Evolutionary conservation across 2,113 vertebrate species (phyloP), one percentile per base, ranked within the genome.

Genomic region (Engraulis encrasicolus): DNA sequence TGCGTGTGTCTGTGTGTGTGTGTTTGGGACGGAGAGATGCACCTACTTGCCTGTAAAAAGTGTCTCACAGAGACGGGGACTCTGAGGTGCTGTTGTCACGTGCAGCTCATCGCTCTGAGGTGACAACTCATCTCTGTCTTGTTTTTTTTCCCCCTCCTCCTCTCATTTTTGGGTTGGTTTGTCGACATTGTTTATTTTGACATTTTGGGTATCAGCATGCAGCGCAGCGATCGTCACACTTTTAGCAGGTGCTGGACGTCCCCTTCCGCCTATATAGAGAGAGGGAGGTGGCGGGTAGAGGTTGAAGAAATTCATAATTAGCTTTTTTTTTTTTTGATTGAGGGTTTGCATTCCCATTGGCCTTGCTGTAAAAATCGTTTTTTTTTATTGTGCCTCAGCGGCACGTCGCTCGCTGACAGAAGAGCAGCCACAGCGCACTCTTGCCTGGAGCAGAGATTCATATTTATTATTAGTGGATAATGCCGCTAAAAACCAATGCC

Each of bases 41-140:
- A 81, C 49, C 88, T 88, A 84, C 86, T 89, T 89, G 88, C 20
- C n/a, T n/a, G n/a, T 81, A 94, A 91, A 83, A 85, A 88, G 87
- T 86, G 36, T 84, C 79, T 86, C 48, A 81, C 36, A 85, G 81
- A 87, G 85, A 84, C 85, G 86, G 89, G 89, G 87, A 85, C 85
- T 87, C 89, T 89, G 89, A 93, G 92, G 93, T 94, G n/a, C n/a
- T n/a, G 94, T 92, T 92, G 92, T 92, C 91, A 89, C 89, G 90
- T 88, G 90, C 88, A 90, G 90, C 88, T 90, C 91, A 83, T n/a
- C 19, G 52, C 58, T 66, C n/a, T 66, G 58, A 23, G 58, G 58
- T 23, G 2, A 27, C 20, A 66, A 66, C 58, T 66, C 58, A 91
- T 66, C 15, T 27, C 58, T 0, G 23, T 66, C 23, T 20, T 23